Conservation (phyloP, 2,888 invertebrate genomes). For the Podabrus alpinus region DNA sequence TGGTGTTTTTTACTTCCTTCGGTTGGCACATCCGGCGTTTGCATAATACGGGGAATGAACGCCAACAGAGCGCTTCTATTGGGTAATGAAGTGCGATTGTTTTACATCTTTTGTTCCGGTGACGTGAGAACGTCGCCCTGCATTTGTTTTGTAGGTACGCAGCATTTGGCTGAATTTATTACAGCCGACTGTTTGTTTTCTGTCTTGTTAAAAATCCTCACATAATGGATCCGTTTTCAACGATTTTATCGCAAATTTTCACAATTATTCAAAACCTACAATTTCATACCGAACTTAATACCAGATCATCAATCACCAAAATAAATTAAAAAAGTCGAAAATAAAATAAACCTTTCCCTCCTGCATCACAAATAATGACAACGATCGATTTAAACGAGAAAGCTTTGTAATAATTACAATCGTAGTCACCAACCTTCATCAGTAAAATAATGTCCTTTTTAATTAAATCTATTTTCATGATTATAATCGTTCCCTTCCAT, state of each 20-base stretch:
- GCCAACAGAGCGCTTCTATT: conserved; percentile 31
- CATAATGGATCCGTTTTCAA: neutral
- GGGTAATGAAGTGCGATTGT: conserved; percentile 35
- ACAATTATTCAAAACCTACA: neutral
- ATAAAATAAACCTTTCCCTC: neutral
- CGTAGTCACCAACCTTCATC: neutral
- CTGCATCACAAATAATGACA: neutral
- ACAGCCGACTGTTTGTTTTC: conserved; percentile 16
- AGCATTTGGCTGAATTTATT: conserved; percentile 34
- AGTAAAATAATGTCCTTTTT: neutral
- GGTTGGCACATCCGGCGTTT: conserved; percentile 26
- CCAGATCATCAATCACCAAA: neutral
- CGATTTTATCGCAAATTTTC: neutral
- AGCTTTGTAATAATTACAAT: neutral
- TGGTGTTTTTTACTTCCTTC: conserved; percentile 26
- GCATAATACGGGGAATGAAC: conserved; percentile 27
- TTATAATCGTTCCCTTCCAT: neutral
- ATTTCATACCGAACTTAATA: neutral
- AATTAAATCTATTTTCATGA: neutral
- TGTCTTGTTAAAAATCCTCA: conserved; percentile 16
- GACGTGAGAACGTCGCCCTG: conserved; percentile 43
- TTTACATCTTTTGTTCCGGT: conserved; percentile 32
- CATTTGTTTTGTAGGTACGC: conserved; percentile 39
- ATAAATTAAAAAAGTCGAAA: neutral
- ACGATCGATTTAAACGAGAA: neutral